Conservation (phyloP, 2,113 vertebrate species). For the Phyllopteryx taeniolatus region DNA sequence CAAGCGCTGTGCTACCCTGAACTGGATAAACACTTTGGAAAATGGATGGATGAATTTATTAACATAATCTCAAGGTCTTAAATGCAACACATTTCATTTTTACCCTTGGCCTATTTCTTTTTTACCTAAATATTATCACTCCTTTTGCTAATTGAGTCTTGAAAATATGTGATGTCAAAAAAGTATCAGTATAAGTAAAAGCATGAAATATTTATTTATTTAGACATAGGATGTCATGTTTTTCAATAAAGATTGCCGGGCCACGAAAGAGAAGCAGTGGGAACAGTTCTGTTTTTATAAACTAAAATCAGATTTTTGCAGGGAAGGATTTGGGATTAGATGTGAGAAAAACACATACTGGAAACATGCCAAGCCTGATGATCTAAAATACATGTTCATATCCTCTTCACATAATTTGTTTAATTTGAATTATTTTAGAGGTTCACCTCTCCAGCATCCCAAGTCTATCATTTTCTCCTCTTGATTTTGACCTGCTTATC, state of each 20-base stretch:
- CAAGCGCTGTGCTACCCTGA: too few species aligned
- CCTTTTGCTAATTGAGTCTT: too few species aligned
- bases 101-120: too few species aligned
- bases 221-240: background rate
- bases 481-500: conserved; percentile 4
- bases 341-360: background rate
- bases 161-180: too few species aligned
- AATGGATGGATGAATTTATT: too few species aligned
- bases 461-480: background rate
- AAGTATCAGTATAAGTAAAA: too few species aligned
- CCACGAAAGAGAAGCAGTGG: background rate
- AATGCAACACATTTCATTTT: too few species aligned
- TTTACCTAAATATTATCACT: too few species aligned
- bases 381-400: background rate
- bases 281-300: background rate
- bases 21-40: too few species aligned
- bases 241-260: background rate
- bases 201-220: too few species aligned
- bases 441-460: conserved; percentile 2
- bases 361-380: background rate
- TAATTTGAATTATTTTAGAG: background rate
- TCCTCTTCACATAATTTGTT: background rate
- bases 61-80: too few species aligned
- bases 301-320: background rate
- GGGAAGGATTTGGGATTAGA: background rate